Conservation (phyloP, 2,113 vertebrate species). For the Trichechus manatus region DNA sequence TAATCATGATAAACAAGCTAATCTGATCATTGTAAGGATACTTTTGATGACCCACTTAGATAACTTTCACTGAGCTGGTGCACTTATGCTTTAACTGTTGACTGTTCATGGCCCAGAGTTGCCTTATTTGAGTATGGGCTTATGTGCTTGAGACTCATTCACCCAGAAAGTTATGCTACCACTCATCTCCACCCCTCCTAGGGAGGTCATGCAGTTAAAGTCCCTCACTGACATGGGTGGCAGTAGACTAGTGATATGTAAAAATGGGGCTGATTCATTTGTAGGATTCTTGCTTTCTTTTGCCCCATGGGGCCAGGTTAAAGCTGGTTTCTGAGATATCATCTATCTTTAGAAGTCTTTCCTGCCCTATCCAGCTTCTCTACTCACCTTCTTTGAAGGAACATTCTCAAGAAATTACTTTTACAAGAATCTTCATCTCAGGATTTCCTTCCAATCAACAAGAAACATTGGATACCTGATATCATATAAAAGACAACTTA, state of each 20-base stretch:
- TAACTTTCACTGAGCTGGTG: background rate
- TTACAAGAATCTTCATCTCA: background rate
- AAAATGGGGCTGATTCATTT: too few relatives aligned
- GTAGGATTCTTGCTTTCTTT: background rate
- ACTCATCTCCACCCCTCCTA: background rate
- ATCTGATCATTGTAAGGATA: background rate
- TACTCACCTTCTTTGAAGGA: background rate
- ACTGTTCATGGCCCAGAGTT: background rate
- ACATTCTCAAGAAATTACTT: background rate
- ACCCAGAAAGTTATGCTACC: background rate
- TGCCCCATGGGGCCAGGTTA: background rate
- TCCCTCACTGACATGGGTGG: background rate
- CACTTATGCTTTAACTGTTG: background rate
- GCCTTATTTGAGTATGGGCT: background rate
- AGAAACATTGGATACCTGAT: background rate
- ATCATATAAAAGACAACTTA: background rate
- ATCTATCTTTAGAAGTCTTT: background rate
- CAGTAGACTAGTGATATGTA: background rate
- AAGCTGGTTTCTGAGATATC: background rate
- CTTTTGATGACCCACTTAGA: background rate
- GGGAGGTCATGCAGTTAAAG: background rate
- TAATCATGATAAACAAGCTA: background rate
- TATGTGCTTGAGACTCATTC: background rate
- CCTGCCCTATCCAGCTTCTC: background rate
- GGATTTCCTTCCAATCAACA: background rate